Base-by-base conservation (phyloP, 2,888 invertebrate genomes). In the Netelia virgata region DNA sequence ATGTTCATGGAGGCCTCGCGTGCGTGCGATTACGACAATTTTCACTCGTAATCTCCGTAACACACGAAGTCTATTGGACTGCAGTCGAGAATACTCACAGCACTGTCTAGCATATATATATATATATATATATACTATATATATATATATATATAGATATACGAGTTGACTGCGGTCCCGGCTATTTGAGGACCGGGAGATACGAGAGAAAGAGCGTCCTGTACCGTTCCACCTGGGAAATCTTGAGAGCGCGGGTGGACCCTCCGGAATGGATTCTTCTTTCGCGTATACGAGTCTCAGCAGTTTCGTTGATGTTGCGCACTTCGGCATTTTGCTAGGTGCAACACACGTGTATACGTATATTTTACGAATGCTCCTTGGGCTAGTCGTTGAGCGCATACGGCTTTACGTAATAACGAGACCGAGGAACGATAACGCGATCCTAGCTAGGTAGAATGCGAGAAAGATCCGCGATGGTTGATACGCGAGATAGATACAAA, bases 11-110 rank as follows among this genome's bases (percentile, higher is more conserved):
- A 63, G 70, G 79, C 53, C 84, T 86, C 80, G 82, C 85, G 82
- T 84, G 85, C 82, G 69, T 86, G 69, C 83, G 74, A 84, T 87
- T 85, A 85, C 85, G 75, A 85, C 80, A 73, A 79, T 80, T 82
- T 85, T 82, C 77, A 63, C 73, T 68, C 77, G 79, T 74, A 80
- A 85, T 82, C 75, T 57, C 28, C 41, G 79, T 61, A 55, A 82
- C 68, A 70, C 77, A 47, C 55, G 16, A 63, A 74, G 11, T 47
- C 64, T 59, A 59, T 69, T 66, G 72, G 50, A 61, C 47, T 47
- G 18, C 16, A 57, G 16, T 57, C 57, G 57, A 18, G 18, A 16
- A 16, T 16, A 57, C 10, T 9, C 18, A 57, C 57, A 18, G 36
- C 36, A 57, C 18, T 18, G 57, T 47, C 18, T 16, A 18, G 55